These are phyloP conservation scores for Datnioides undecimradiatus DNA, from an alignment of 2,113 vertebrate species.

Conservation along the genomic window DNA sequence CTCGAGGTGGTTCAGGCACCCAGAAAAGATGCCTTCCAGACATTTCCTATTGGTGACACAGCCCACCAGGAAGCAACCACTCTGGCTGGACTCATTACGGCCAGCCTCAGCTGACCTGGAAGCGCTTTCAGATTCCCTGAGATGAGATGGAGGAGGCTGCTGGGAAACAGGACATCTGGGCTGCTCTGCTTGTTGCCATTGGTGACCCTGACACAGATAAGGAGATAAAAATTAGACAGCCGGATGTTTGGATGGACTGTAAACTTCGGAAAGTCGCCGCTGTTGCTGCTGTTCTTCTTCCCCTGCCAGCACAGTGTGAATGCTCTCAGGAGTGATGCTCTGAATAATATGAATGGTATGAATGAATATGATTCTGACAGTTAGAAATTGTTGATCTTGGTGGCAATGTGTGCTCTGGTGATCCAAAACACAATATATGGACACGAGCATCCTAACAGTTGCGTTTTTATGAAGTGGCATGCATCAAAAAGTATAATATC, in stretches of 20 bases:
- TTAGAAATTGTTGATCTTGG: slow-evolving; percentile 4
- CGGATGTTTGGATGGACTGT: slow-evolving; percentile 29
- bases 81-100: slow-evolving; percentile 19
- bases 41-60: neutral
- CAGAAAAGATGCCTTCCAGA: slow-evolving; percentile 13
- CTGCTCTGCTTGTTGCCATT: slow-evolving; percentile 1
- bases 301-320: slow-evolving; percentile 7
- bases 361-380: neutral
- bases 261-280: slow-evolving; percentile 14
- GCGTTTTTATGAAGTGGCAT: neutral
- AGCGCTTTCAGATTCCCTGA: slow-evolving; percentile 25
- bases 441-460: neutral
- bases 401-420: neutral
- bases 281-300: slow-evolving; percentile 7
- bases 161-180: slow-evolving; percentile 46
- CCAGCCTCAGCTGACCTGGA: slow-evolving; percentile 23
- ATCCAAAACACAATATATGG: neutral
- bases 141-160: slow-evolving; percentile 20
- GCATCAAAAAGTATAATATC: neutral
- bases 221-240: slow-evolving; percentile 18
- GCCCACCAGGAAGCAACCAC: neutral
- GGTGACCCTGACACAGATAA: slow-evolving; percentile 51
- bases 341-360: slow-evolving; percentile 4
- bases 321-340: slow-evolving; percentile 22
- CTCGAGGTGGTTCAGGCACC: neutral